Base-by-base conservation (phyloP, 2,888 invertebrate genomes). In the Eurytoma adleriae region DNA sequence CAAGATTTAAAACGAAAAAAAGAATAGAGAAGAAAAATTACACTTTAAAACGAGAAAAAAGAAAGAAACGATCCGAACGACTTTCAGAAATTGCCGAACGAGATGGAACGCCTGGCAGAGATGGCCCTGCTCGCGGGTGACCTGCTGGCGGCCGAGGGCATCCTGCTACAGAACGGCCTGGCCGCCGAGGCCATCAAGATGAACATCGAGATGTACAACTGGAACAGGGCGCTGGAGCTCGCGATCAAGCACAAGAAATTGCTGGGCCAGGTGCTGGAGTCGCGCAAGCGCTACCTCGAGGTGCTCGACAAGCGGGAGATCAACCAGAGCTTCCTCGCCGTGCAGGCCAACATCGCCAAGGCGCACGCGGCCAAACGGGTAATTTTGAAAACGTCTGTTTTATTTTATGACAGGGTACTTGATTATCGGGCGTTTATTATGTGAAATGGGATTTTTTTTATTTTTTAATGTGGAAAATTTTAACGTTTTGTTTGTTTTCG, bases 171-270 rank as follows among this genome's bases (percentile, higher is more conserved):
- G 87, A 94, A 94, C 84, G 94, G 94, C 62, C 91, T 94, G 83
- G 92, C 93, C 40, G 94, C 94, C 87, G 92, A 95, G 86, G 95
- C 96, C 3, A 94, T 96, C 85, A 93, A 94, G 91, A 92, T 94
- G 56, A 95, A 96, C 89, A 91, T 96, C 18, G 92, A 93, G 84
- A 92, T 95, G 83, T 95, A 95, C 88, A 94, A 95, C 85, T 96
- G 96, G 95, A 94, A 94, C 84, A 95, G 96, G 86, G 96, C 96
- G 1, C 89, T 96, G 75, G 96, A 96, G 85, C 90, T 96, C 81
- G 95, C 95, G 0, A 89, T 94, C 3, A 95, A 95, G 86, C 94
- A 96, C 89, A 95, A 95, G 88, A 93, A 93, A 3, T 93, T 95
- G 85, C 91, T 96, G 20, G 95, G 96, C 85, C 94, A 94, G 7